Evolutionary conservation across 2,113 vertebrate species (phyloP).

Genomic region (Egretta garzetta): DNA sequence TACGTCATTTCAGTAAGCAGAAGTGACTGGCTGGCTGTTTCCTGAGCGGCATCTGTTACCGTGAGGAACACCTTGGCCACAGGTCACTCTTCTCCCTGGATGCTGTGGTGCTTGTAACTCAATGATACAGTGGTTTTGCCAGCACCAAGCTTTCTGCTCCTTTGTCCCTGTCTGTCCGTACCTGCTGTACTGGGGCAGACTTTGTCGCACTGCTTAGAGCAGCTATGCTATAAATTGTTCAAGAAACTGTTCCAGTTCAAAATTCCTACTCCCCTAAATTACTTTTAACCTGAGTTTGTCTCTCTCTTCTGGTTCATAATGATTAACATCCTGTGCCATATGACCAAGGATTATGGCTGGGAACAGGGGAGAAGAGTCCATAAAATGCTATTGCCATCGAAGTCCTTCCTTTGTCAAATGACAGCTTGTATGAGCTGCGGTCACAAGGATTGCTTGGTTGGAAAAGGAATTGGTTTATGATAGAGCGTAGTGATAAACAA

Average conservation of each 20-base stretch:
- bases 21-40: neutral
- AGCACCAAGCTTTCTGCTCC: neutral
- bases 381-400: neutral
- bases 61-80: neutral
- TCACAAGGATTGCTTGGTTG: neutral
- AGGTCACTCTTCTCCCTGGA: neutral
- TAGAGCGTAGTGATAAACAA: neutral
- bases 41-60: neutral
- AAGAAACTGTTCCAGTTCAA: neutral
- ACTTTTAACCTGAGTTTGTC: neutral
- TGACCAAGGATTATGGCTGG: neutral
- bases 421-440: neutral
- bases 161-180: neutral
- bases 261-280: neutral
- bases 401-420: neutral
- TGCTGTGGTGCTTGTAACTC: neutral
- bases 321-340: neutral
- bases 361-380: neutral
- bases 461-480: neutral
- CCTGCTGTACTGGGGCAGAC: neutral
- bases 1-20: neutral
- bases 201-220: accelerated
- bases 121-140: neutral
- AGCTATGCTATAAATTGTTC: neutral
- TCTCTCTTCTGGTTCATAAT: neutral